Evolutionary conservation across 2,888 invertebrate species (phyloP).

Genomic region (Nomada goodeniana): DNA sequence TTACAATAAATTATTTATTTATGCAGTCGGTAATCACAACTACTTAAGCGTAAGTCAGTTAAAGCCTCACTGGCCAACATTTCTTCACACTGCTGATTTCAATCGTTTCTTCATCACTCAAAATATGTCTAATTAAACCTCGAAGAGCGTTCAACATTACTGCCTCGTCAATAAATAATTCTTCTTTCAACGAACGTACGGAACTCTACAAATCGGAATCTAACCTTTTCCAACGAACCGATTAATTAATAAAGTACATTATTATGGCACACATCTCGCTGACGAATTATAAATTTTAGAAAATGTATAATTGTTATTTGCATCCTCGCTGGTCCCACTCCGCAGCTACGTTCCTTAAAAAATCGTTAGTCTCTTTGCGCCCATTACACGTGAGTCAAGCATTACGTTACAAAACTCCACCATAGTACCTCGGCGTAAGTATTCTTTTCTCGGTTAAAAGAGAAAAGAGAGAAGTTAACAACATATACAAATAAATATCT

Average conservation of each 20-base stretch:
- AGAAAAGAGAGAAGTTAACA: constrained; percentile 8
- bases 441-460: constrained; percentile 1
- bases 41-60: constrained; percentile 12
- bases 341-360: not conserved
- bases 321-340: not conserved
- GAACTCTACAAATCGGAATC: not conserved
- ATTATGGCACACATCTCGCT: constrained; percentile 29
- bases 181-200: not conserved
- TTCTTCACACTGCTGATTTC: constrained; percentile 11
- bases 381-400: constrained; percentile 16
- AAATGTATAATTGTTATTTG: not conserved
- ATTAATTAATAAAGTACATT: constrained; percentile 19
- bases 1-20: constrained; percentile 32
- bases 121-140: not conserved
- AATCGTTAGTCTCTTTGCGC: not conserved
- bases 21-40: constrained; percentile 4
- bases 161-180: not conserved
- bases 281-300: not conserved
- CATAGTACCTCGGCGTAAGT: not conserved
- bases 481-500: not conserved
- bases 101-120: not conserved
- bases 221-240: not conserved
- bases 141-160: not conserved
- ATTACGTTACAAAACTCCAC: not conserved
- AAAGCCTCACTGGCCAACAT: not conserved